Evolutionary conservation across 2,797 vertebrate genomes (phyloP), one percentile per base, ranked within the genome.

Genomic region (Myripristis jacobus): DNA sequence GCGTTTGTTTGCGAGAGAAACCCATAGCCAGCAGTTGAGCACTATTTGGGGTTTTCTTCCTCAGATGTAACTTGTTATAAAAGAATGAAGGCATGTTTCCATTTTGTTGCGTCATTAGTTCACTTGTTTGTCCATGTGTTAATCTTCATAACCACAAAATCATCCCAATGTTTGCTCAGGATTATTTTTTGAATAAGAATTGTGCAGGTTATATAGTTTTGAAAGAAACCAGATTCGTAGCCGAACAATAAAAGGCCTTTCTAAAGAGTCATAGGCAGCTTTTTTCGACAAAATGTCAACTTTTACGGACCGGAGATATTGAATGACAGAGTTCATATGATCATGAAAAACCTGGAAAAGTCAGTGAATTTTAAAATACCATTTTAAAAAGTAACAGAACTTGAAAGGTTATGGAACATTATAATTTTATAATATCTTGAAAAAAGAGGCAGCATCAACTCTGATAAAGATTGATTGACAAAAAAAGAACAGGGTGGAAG

Each of bases 1-100:
- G 24, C 2, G 1, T 6, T 29, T 56, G 54, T 84, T 76, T 85
- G n/a, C n/a, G 27, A 21, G 47, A 67, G 50, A 82, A 71, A 75
- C 31, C 15, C 57, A 34, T 51, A 46, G 70, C 57, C 77, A 44
- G 31, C 64, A 63, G 77, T 19, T 3, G 15, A 9, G 3, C 18
- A 56, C 34, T 12, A 4, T 34, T 16, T 34, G 9, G 9, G 53
- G n/a, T 36, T 13, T 43, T 44, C 25, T 15, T 22, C 19, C 12
- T 25, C 22, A 62, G 41, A 3, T 70, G 36, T 65, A 43, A 59
- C 41, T 10, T 69, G 27, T 60, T 60, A 34, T 34, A 34, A 51
- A 21, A 50, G 6, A 29, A 58, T 11, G 27, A 25, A 18, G 18
- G 11, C 16, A 18, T 24, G 38, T 38, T 68, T 58, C 19, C n/a